Base-by-base conservation (phyloP, 2,888 invertebrate genomes). In the Agrenia bidenticulata region DNA sequence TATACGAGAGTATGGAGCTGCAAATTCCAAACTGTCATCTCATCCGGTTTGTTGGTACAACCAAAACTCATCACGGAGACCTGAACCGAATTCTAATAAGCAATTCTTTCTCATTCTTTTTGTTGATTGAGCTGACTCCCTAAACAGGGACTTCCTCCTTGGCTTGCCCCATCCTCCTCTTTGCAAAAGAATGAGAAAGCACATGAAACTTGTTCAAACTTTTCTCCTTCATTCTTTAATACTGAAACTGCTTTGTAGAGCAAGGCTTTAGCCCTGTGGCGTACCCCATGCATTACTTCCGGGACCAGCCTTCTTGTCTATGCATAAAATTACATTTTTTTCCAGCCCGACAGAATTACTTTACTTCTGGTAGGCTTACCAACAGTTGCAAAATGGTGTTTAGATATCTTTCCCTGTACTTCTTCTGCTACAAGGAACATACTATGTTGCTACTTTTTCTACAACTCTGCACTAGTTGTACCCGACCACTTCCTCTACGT, bases 21-120 rank as follows among this genome's bases (percentile, higher is more conserved):
- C 49, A 64, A 64, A 70, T 66, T 67, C 66, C 67, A 63, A 67
- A 63, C 66, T 70, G 70, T 70, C 67, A 67, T 70, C 63, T 63
- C 66, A 70, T 63, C 66, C 57, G 59, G 58, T 70, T 65, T 67
- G 65, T 42, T 64, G 59, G 57, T 62, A 66, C 66, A 67, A 67
- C 60, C 60, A 60, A 63, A 63, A 63, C 63, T 66, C 66, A 66
- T 66, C 66, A 63, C 63, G 32, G 27, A 57, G 54, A 67, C 66
- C 59, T 63, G 63, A 24, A 41, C 56, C 24, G 67, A 67, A 64
- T 67, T 59, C 67, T 57, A 67, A 66, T 56, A 54, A 67, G 56
- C 59, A 59, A 59, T 59, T 59, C 59, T 49, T 45, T 59, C 59
- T 45, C 59, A 45, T 59, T 59, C 59, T 59, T 59, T 59, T 42